phyloP scores from a whole-genome alignment of 2,888 invertebrate species.

The Sarcophaga variegata region DNA sequence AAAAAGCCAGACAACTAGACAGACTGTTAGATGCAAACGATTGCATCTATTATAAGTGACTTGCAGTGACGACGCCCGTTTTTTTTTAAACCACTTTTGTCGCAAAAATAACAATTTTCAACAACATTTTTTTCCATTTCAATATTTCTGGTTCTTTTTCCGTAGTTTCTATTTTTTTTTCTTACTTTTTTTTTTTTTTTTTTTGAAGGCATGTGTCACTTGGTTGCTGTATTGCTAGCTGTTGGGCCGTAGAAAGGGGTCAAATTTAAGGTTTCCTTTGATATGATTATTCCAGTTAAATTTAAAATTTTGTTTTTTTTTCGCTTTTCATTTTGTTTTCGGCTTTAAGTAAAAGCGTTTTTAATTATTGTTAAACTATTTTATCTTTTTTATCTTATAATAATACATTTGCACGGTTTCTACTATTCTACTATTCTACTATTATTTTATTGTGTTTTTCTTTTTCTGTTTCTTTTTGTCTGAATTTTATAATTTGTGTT shows the following conservation, averaged over 20 bases:
- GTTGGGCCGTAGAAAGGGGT: conserved; percentile 35
- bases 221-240: neutral
- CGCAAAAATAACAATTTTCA: conserved; percentile 44
- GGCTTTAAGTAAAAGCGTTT: conserved; percentile 27
- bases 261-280: conserved; percentile 53
- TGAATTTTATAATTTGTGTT: conserved; percentile 38
- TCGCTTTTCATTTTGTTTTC: conserved; percentile 10
- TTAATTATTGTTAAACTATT: conserved; percentile 58
- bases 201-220: conserved; percentile 57
- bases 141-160: neutral
- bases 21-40: neutral
- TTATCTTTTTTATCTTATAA: conserved; percentile 40
- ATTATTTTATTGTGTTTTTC: neutral
- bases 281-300: conserved; percentile 40
- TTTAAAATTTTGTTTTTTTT: neutral
- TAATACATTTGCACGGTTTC: neutral
- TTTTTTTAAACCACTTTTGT: conserved; percentile 49
- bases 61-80: conserved; percentile 54
- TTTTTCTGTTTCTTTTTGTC: neutral
- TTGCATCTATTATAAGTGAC: neutral
- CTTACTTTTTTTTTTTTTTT: neutral
- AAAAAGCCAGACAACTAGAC: neutral
- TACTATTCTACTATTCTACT: neutral
- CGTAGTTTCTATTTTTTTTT: neutral
- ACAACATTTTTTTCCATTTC: conserved; percentile 27